Percentiles rank a stretch among this genome's conserved stretches.
Conservation (phyloP, 2,113 vertebrate genomes). For the Corythornis cristatus region DNA sequence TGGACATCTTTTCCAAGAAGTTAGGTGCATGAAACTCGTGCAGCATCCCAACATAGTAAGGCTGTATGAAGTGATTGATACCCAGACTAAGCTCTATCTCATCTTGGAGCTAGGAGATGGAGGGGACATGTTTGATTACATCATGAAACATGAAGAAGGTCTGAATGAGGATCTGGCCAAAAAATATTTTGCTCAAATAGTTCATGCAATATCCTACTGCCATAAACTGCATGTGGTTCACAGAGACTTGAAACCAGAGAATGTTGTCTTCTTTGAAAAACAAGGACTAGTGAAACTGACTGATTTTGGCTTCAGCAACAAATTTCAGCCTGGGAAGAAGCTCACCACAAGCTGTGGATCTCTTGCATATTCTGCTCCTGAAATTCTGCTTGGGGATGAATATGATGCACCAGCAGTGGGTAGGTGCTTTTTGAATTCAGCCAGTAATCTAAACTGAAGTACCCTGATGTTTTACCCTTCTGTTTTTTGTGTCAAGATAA, state of each 20-base stretch:
- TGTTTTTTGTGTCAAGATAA: not conserved
- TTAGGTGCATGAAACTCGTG: conserved; percentile 97
- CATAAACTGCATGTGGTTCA: conserved; percentile 97
- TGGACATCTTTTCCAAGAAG: conserved; percentile 97
- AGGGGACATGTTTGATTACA: conserved; percentile 98
- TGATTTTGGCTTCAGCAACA: conserved; percentile 99
- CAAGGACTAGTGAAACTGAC: conserved; percentile 98
- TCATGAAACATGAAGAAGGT: conserved; percentile 98
- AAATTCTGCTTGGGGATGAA: conserved; percentile 96
- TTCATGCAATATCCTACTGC: conserved; percentile 98
- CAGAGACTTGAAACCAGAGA: conserved; percentile 96
- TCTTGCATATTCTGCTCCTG: conserved; percentile 95
- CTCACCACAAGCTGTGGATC: conserved; percentile 97
- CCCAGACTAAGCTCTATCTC: conserved; percentile 97
- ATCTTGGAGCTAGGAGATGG: conserved; percentile 96
- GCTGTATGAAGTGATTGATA: conserved; percentile 97
- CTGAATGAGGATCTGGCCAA: conserved; percentile 95
- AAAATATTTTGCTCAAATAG: conserved; percentile 97
- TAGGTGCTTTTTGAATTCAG: conserved; percentile 71
- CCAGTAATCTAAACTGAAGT: not conserved
- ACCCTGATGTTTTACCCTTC: not conserved
- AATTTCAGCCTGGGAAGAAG: conserved; percentile 98
- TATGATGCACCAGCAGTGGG: conserved; percentile 97
- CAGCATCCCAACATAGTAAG: conserved; percentile 98
- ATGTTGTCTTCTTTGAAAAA: conserved; percentile 98